Base-by-base conservation (phyloP, 2,797 vertebrate species). In the Lateolabrax maculatus region DNA sequence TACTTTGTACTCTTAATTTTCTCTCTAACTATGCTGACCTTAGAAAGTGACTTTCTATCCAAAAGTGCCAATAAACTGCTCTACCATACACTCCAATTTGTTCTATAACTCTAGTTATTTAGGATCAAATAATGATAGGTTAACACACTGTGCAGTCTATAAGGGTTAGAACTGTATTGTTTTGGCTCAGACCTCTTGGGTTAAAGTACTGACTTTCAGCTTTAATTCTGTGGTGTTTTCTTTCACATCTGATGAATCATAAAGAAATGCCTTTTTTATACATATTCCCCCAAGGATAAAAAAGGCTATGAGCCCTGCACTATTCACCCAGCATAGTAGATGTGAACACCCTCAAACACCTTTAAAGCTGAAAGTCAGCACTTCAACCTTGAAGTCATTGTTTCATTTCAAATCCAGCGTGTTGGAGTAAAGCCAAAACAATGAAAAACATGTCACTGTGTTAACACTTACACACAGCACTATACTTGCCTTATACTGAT, bases 331-430 rank as follows among this genome's bases (percentile, higher is more conserved):
- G 37, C 81, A 49, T 60, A 63, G 66, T 60, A 63, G 66, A 49
- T 75, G 70, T 60, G 70, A 75, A 74, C 56, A 65, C 41, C 49
- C 63, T 72, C 23, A 63, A 69, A 79, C 37, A 62, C 25, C 55
- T 76, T 73, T 83, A 75, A 72, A 81, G 70, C 63, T 77, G 60
- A 79, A 82, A 84, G 77, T 79, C 75, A 84, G 63, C 69, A 73
- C 72, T 75, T 78, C 64, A 84, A 79, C 71, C 76, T 72, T 51
- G 58, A 72, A 84, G 63, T 67, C 61, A 60, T 41, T 55, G 60
- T 83, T 83, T 83, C 44, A 71, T 82, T 83, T 84, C 52, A 48
- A 79, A 81, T 67, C 58, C 21, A 61, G 25, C 6, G 2, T 31
- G 31, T 41, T 81, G 69, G 75, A 77, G 36, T 61, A 15, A 71